Base-by-base conservation (phyloP, 2,888 invertebrate genomes). In the Beris morrisii region DNA sequence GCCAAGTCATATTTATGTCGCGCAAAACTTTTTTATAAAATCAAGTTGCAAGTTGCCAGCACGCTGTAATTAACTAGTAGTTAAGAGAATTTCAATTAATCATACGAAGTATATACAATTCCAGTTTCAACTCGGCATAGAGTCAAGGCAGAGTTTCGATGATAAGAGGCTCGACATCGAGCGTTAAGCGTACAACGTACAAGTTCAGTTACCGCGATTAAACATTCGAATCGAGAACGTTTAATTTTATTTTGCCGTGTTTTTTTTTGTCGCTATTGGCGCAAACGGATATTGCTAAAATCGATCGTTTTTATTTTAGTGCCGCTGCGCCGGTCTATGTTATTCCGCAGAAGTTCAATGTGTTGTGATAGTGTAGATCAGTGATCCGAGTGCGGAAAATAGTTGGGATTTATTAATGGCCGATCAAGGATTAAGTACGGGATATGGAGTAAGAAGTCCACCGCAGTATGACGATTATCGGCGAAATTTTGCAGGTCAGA, bases 401-500 rank as follows among this genome's bases (percentile, higher is more conserved):
- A 48, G 12, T 28, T 15, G 50, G 15, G 15, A 50, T 50, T 50
- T 15, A 28, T 28, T 6, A 48, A 48, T 48, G 48, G n/a, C 48
- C 6, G 48, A 48, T 4, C 15, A 48, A n/a, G 15, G 48, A n/a
- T 48, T 30, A 46, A 48, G 22, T 22, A 15, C 38, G 32, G 61
- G 61, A 50, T 38, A 61, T 38, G 52, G 50, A 15, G 38, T 61
- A 32, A 12, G 50, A 38, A 50, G 50, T 13, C 66, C 9, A 57
- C 61, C 65, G 63, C 45, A 67, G 71, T 74, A 74, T 64, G 74
- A 74, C 65, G 73, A 73, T 11, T 74, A 73, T 57, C 72, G 74
- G n/a, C 70, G 69, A 13, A 72, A 71, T 67, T 74, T 74, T 70
- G 73, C 73, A 67, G 72, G 74, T 74, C 59, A 74, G 73, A 28